These are phyloP conservation scores for Octodonta nipae DNA, from an alignment of 2,888 invertebrate genomes.

Conservation along the genomic window DNA sequence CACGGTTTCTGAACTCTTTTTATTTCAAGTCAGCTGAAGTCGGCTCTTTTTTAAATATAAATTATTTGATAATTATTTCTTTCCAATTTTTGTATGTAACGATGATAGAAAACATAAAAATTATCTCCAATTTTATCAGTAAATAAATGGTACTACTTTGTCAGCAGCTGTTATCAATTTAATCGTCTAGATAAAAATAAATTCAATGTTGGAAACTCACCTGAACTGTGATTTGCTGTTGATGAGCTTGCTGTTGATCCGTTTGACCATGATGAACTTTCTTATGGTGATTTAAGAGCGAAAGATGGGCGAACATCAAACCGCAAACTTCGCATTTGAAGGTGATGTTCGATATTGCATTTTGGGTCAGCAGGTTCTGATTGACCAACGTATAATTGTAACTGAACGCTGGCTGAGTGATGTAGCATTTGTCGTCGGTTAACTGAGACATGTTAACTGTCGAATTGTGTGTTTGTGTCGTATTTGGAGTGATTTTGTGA, in stretches of 20 bases:
- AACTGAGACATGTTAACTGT: slow-evolving; percentile 54
- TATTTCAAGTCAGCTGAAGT: no score
- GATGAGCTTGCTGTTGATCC: slow-evolving; percentile 35
- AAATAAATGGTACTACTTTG: no score
- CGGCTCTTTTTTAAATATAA: no score
- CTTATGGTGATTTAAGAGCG: slow-evolving; percentile 74
- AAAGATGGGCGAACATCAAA: slow-evolving; percentile 69
- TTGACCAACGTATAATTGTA: slow-evolving; percentile 72
- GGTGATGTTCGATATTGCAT: slow-evolving; percentile 66
- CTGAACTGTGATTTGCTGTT: slow-evolving; percentile 32
- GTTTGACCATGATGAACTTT: slow-evolving; percentile 59
- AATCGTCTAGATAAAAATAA: no score
- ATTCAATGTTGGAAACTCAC: no score
- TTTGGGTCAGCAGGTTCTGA: slow-evolving; percentile 71
- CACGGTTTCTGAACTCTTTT: no score
- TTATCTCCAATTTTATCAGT: no score
- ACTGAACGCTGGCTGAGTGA: slow-evolving; percentile 60
- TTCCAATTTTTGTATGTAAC: no score
- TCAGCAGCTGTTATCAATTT: no score
- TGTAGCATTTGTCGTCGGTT: slow-evolving; percentile 58
- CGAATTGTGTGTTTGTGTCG: slow-evolving; percentile 26
- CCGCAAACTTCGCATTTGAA: slow-evolving; percentile 83
- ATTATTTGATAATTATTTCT: no score
- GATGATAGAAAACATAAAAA: no score
- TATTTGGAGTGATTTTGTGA: slow-evolving; percentile 42